phyloP scores from a whole-genome alignment of 2,888 invertebrate species.

The Exephanes ischioxanthus region DNA sequence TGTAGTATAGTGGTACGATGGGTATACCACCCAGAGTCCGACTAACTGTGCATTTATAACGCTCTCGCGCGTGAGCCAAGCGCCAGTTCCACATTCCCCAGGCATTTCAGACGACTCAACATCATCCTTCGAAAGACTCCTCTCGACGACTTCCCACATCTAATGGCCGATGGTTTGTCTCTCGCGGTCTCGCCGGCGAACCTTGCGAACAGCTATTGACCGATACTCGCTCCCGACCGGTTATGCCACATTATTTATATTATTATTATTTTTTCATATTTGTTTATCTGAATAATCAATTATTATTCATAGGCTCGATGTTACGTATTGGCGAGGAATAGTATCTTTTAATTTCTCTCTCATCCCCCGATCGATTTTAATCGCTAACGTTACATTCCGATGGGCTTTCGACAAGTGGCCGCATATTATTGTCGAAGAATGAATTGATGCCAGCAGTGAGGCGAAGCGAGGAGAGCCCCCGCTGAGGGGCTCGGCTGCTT shows the following conservation, averaged over 20 bases:
- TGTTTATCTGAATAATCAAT: conserved; percentile 30
- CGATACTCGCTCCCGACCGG: conserved; percentile 21
- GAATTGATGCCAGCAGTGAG: conserved; percentile 81
- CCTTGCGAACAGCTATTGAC: conserved; percentile 33
- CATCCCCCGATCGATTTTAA: background rate
- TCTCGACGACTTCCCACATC: conserved; percentile 34
- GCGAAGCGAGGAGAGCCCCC: conserved; percentile 36
- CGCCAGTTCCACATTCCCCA: conserved; percentile 62
- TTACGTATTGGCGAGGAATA: background rate
- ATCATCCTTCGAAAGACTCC: conserved; percentile 43
- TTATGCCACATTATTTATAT: background rate
- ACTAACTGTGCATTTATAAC: conserved; percentile 70
- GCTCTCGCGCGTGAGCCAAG: conserved; percentile 46
- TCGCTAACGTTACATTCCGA: conserved; percentile 27
- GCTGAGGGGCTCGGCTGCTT: conserved; percentile 49
- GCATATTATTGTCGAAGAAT: conserved; percentile 63
- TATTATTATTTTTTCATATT: background rate
- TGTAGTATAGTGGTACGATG: conserved; percentile 22
- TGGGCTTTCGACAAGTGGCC: background rate
- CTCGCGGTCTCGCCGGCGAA: conserved; percentile 6
- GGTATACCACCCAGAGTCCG: conserved; percentile 61
- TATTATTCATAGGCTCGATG: conserved; percentile 36
- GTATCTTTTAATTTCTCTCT: background rate
- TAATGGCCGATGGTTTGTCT: conserved; percentile 13
- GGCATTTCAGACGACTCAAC: conserved; percentile 54